These are phyloP conservation scores for Pogona vitticeps DNA, from an alignment of 2,113 vertebrate species.

Conservation along the genomic window DNA sequence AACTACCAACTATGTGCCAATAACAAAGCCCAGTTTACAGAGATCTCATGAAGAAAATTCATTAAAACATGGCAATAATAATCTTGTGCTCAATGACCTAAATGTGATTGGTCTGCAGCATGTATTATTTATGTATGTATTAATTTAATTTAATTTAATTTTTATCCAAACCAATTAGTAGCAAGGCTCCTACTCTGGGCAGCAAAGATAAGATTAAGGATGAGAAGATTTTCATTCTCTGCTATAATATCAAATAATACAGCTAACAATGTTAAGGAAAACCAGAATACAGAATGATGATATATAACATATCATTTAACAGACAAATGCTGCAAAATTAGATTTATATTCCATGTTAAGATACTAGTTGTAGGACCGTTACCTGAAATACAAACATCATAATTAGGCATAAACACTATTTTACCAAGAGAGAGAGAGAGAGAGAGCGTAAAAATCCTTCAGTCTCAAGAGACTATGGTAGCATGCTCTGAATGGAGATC, in stretches of 20 bases:
- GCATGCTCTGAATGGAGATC: too few species aligned
- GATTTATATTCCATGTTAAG: neutral
- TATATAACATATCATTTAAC: neutral
- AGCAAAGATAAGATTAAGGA: too few species aligned
- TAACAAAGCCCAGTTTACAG: neutral
- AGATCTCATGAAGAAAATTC: neutral
- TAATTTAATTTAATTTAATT: too few species aligned
- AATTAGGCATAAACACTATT: neutral
- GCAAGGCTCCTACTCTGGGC: too few species aligned
- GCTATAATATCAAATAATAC: neutral
- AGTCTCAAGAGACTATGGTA: too few species aligned
- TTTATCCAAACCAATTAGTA: too few species aligned
- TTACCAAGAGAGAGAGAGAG: too few species aligned
- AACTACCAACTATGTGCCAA: neutral
- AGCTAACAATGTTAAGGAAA: neutral
- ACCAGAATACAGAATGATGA: neutral
- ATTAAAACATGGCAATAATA: neutral
- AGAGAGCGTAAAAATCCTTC: too few species aligned
- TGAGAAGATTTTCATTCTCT: neutral
- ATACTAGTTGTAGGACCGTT: neutral
- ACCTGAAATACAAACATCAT: neutral
- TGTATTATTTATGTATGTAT: too few species aligned
- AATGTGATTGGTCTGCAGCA: too few species aligned
- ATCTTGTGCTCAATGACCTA: too few species aligned
- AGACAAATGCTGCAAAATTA: neutral